Conservation (phyloP, 2,797 vertebrate genomes). For the Holocentrus rufus region DNA sequence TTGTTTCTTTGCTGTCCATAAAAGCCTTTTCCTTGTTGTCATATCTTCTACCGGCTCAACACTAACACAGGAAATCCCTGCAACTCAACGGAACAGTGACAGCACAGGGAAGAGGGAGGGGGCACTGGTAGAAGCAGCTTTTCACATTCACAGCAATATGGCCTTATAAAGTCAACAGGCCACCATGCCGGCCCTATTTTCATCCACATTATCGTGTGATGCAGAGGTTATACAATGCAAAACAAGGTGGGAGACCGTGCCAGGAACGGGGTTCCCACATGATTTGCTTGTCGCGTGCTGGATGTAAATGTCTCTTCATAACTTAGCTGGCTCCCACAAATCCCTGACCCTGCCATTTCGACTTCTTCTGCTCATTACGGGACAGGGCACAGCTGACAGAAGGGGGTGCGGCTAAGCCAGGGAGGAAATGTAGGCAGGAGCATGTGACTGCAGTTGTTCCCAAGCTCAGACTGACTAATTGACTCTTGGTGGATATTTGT, state of each 20-base stretch:
- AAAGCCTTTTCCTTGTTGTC: constrained; percentile 30
- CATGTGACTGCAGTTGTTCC: constrained; percentile 72
- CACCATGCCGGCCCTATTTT: constrained; percentile 13
- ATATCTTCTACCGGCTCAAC: constrained; percentile 38
- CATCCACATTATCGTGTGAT: background rate
- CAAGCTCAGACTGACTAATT: constrained; percentile 50
- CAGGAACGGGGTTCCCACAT: background rate
- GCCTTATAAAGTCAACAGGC: constrained; percentile 12
- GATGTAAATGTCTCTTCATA: constrained; percentile 4
- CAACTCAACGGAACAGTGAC: constrained; percentile 32
- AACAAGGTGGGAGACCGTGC: constrained; percentile 9
- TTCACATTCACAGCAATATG: constrained; percentile 24
- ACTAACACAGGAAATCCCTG: constrained; percentile 66
- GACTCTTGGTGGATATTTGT: constrained; percentile 48
- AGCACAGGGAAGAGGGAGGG: constrained; percentile 23
- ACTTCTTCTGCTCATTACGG: constrained; percentile 36
- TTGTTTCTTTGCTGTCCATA: constrained; percentile 32
- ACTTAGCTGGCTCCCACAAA: constrained; percentile 24
- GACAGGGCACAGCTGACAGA: constrained; percentile 45
- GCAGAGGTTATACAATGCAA: constrained; percentile 6
- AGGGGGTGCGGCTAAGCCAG: constrained; percentile 56
- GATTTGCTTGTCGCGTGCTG: constrained; percentile 5
- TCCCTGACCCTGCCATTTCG: constrained; percentile 21
- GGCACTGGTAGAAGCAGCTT: background rate
- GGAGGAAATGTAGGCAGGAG: constrained; percentile 66